These are phyloP conservation scores for Apteryx owenii DNA, from an alignment of 2,113 vertebrate genomes.

Conservation along the genomic window DNA sequence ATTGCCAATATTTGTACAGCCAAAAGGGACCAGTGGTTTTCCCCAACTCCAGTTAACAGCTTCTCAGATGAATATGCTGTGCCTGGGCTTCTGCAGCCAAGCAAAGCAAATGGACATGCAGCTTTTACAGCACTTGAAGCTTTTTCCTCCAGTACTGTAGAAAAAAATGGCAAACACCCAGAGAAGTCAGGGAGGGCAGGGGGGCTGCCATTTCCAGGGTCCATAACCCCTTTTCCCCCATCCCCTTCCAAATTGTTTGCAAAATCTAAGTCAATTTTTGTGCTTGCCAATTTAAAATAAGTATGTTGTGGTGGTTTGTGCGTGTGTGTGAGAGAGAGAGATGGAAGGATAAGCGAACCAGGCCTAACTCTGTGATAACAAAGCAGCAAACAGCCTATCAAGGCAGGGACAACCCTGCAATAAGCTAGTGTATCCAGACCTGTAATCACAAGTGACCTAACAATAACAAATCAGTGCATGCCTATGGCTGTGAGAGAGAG, in stretches of 20 bases:
- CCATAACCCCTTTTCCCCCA: neutral
- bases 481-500: constrained; percentile 30
- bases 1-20: neutral
- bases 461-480: constrained; percentile 61
- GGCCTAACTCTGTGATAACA: constrained; percentile 39
- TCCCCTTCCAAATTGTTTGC: neutral
- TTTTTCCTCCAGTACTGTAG: constrained; percentile 8
- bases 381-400: constrained; percentile 24
- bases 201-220: neutral
- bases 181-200: neutral
- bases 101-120: constrained; percentile 28
- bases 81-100: constrained; percentile 34
- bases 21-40: constrained; percentile 14
- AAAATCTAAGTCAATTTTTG: neutral
- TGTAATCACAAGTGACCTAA: constrained; percentile 53
- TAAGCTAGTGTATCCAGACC: constrained; percentile 26
- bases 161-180: constrained; percentile 12
- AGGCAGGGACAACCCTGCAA: constrained; percentile 49
- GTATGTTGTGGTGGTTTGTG: neutral
- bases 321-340: neutral
- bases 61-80: constrained; percentile 29
- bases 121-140: neutral
- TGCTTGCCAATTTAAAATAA: constrained; percentile 1
- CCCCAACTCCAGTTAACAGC: neutral
- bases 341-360: neutral